Evolutionary conservation across 2,888 invertebrate species (phyloP).

Genomic region (Aradus depressus): DNA sequence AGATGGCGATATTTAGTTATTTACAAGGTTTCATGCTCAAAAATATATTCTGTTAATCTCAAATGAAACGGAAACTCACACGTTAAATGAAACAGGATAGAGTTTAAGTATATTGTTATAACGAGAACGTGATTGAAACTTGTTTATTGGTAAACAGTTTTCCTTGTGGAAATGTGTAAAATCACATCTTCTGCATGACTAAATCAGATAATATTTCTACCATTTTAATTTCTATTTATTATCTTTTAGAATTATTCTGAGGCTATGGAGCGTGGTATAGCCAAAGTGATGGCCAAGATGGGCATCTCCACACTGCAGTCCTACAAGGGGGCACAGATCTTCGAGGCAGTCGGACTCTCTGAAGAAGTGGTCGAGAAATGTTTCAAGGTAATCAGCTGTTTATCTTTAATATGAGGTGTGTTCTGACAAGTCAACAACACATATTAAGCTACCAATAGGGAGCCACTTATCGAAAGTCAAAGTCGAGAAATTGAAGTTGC

Average conservation of each 20-base stretch:
- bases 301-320: slow-evolving; percentile 97
- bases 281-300: slow-evolving; percentile 99
- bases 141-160: neutral
- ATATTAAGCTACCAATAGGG: too few relatives aligned
- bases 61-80: too few relatives aligned
- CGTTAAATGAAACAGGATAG: too few relatives aligned
- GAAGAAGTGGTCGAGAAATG: slow-evolving; percentile 89
- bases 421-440: too few relatives aligned
- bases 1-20: too few relatives aligned
- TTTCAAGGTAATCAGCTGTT: slow-evolving; percentile 70
- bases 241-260: slow-evolving; percentile 61
- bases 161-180: slow-evolving; percentile 11
- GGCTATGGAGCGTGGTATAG: slow-evolving; percentile 81
- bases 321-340: slow-evolving; percentile 98
- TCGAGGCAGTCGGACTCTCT: slow-evolving; percentile 92
- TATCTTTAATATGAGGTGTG: too few relatives aligned
- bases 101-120: too few relatives aligned
- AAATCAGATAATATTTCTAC: neutral
- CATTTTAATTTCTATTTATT: neutral
- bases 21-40: too few relatives aligned
- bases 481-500: too few relatives aligned
- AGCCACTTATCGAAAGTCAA: too few relatives aligned
- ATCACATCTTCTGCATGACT: too few relatives aligned
- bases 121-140: neutral
- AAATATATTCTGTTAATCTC: too few relatives aligned